phyloP scores from a whole-genome alignment of 2,113 vertebrate species.

The Garra rufa region DNA sequence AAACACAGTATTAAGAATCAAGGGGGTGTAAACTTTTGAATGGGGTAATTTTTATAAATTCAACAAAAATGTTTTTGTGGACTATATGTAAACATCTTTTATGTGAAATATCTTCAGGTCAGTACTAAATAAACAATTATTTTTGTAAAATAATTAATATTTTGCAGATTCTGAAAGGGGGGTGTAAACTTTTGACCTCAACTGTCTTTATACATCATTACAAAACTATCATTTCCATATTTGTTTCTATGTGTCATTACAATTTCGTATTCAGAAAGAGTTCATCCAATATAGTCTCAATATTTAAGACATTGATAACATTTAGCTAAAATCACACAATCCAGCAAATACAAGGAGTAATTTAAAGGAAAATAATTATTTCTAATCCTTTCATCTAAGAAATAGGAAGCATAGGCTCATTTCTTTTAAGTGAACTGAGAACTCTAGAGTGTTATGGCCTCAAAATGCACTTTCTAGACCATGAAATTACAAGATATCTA shows the following conservation, averaged over 20 bases:
- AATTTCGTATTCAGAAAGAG: not conserved
- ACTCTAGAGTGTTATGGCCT: not conserved
- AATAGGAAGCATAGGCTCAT: not conserved
- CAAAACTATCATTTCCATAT: not conserved
- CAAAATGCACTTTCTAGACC: slow-evolving; percentile 30
- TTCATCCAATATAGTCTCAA: not conserved
- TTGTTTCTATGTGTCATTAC: not conserved
- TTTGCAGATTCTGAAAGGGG: no score
- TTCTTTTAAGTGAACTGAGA: not conserved
- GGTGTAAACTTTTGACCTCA: no score
- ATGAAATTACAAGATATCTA: slow-evolving; percentile 45
- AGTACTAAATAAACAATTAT: no score
- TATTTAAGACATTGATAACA: not conserved
- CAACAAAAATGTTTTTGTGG: no score
- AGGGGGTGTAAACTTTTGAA: no score
- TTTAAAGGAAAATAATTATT: not conserved
- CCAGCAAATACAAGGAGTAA: not conserved
- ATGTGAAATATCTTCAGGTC: no score
- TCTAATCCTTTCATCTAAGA: not conserved
- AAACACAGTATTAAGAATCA: no score
- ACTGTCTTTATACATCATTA: not conserved
- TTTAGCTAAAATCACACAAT: not conserved
- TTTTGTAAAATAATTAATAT: no score
- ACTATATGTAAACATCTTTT: no score
- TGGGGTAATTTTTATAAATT: no score